Evolutionary conservation across 1,140 invertebrate species (phyloP), one percentile per base, ranked within the genome.

Genomic region (Coptotermes formosanus): DNA sequence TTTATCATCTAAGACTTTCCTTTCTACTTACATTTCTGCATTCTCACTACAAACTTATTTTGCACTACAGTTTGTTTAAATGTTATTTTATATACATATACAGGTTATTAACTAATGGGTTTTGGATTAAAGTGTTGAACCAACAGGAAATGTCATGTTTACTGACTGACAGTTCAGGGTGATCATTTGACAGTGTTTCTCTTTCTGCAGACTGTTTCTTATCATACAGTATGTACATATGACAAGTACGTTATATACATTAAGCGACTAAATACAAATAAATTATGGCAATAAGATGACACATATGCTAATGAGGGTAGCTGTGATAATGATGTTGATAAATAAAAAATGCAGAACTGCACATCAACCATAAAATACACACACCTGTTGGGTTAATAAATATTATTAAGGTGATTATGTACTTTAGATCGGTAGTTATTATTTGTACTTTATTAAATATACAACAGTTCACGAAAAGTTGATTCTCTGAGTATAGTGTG

Each of bases 21-120:
- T 3, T 75, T 75, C 64, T 75, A 75, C 64, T 30, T 75, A 75
- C 64, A 75, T 75, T 75, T 75, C 64, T 30, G 25, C 64, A 75
- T 75, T 75, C 25, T 75, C 64, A 75, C n/a, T 75, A 75, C 64
- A 75, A n/a, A 30, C 16, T 75, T 75, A 75, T 75, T 25, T 75
- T 75, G 38, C n/a, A 75, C n/a, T 75, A 75, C 64, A 75, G 25
- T 75, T 75, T 2, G 1, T 75, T 75, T 75, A 75, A 75, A 30
- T 30, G n/a, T 75, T 75, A 75, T 75, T 75, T 9, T 75, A 8
- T 75, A 75, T 75, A 75, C 64, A 75, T 75, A 25, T 30, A 75
- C 64, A 75, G 64, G 64, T 75, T 75, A 75, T 3, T 30, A 75
- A 11, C 64, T 75, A 75, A 75, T 75, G 64, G n/a, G 14, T 75